These are phyloP conservation scores for Sinopyrophorus schimmeli DNA, from an alignment of 2,888 invertebrate genomes.

Conservation along the genomic window DNA sequence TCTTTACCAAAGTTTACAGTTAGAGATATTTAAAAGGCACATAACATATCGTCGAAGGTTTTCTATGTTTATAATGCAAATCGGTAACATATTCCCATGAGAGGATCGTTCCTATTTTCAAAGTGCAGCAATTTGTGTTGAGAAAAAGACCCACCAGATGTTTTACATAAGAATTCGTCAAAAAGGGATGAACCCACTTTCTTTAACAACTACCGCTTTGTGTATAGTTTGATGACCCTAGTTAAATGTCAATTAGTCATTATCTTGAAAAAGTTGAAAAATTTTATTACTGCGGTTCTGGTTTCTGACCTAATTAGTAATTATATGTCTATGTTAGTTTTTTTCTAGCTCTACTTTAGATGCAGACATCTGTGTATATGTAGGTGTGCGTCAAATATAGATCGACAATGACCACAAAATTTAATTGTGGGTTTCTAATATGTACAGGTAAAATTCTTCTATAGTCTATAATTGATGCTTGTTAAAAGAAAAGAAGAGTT, in stretches of 20 bases:
- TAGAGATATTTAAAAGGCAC: too few relatives aligned
- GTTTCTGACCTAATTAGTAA: conserved; percentile 8
- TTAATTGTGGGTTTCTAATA: too few relatives aligned
- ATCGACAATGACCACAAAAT: too few relatives aligned
- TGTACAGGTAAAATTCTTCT: too few relatives aligned
- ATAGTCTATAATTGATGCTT: too few relatives aligned
- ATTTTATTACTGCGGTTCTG: conserved; percentile 7
- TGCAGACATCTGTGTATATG: too few relatives aligned
- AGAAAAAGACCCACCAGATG: conserved; percentile 8
- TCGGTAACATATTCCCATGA: neutral
- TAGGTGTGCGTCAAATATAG: too few relatives aligned
- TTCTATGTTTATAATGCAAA: conserved; percentile 8
- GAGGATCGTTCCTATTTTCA: conserved; percentile 8
- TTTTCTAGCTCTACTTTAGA: too few relatives aligned
- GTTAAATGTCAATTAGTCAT: conserved; percentile 10
- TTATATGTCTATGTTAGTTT: too few relatives aligned
- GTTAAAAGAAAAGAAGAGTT: too few relatives aligned
- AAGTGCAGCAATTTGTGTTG: conserved; percentile 13
- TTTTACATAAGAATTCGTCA: conserved; percentile 7
- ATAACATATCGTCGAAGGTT: too few relatives aligned
- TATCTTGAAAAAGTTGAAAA: neutral
- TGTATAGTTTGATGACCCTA: conserved; percentile 17
- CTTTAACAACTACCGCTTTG: conserved; percentile 16
- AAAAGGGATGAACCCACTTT: conserved; percentile 11
- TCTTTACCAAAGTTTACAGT: too few relatives aligned